A percentile compares a stretch with the other conserved stretches of the same genome.
phyloP scores from a whole-genome alignment of 2,797 vertebrate species.

The Clarias fuscus region DNA sequence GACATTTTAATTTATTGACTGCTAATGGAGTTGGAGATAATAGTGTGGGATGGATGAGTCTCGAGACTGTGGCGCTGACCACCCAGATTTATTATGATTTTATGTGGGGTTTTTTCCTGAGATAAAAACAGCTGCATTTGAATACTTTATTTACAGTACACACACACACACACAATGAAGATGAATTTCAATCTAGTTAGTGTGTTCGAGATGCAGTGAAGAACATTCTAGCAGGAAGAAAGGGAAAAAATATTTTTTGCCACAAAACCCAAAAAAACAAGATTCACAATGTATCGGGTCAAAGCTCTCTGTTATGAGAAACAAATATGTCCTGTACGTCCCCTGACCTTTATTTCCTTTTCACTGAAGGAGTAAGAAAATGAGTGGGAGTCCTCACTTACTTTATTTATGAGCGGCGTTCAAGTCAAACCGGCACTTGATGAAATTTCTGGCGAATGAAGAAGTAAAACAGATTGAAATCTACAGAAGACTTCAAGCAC shows the following conservation, averaged over 20 bases:
- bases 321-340: neutral
- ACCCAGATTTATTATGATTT: conserved; percentile 19
- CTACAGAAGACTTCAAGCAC: no score
- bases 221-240: neutral
- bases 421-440: no score
- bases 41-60: conserved; percentile 18
- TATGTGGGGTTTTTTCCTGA: neutral
- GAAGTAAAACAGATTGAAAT: no score
- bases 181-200: neutral
- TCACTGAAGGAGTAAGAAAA: neutral
- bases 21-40: conserved; percentile 22
- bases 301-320: neutral
- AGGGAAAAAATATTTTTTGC: neutral
- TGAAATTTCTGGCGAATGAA: no score
- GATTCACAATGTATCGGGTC: neutral
- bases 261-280: neutral
- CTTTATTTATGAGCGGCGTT: no score
- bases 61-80: neutral
- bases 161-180: neutral
- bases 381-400: neutral
- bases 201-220: neutral
- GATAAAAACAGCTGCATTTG: no score
- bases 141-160: conserved; percentile 1
- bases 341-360: neutral
- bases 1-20: conserved; percentile 9